Evolutionary conservation across 1,140 invertebrate genomes (phyloP), one percentile per base, ranked within the genome.

Genomic region (Drosophila kepulauana): DNA sequence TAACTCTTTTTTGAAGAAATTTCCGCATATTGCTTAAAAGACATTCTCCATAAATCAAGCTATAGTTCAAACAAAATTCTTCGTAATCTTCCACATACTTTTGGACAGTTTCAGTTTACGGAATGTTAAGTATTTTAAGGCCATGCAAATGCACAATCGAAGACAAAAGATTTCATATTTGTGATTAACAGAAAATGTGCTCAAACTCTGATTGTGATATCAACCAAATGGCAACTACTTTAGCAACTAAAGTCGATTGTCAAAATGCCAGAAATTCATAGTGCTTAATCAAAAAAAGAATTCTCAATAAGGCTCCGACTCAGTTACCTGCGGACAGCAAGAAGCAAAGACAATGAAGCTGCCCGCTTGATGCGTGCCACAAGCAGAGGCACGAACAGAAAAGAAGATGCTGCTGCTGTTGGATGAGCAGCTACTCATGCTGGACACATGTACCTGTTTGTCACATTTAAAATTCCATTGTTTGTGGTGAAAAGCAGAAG

Each of bases 381-480:
- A 51, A 38, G 56, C 5, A 72, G 30, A 38, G 5, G 43, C 15
- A 7, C 2, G 15, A 2, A 8, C 25, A 1, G 30, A 20, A 54
- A 10, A 41, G 38, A 20, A 54, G 38, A 41, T 41, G 35, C 7
- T n/a, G 48, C 46, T 25, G 8, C 38, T 13, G 13, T 57, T 45
- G 52, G 11, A 49, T 28, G 35, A 51, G 46, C 33, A 11, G 16
- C 33, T 28, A 43, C 41, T 43, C 25, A 33, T 11, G 57, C 51
- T 58, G 78, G 58, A 78, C 64, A 71, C 38, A 66, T 82, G 71
- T 57, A 81, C 78, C 69, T 84, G 85, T 62, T 75, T 89, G 75
- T 78, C 71, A 81, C 85, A 89, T 88, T 78, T 81, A 85, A 88
- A 85, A 88, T 88, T 88, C 85, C 68, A 89, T 88, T 88, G 85